These are phyloP conservation scores for Rutpela maculata DNA, from an alignment of 2,888 invertebrate genomes.

Conservation along the genomic window DNA sequence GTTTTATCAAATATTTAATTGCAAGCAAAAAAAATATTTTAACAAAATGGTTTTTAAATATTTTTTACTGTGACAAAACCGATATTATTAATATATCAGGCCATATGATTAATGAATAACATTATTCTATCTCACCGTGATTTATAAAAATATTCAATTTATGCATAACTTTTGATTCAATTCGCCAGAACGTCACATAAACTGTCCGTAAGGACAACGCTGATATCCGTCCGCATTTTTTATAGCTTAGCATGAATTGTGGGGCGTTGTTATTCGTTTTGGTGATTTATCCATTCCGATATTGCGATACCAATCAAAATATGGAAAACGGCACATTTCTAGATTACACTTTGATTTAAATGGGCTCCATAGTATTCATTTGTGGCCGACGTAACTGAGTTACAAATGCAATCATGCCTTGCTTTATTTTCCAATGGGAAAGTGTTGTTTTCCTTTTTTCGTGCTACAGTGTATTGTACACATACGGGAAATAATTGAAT, in stretches of 20 bases:
- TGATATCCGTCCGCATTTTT: slow-evolving; percentile 23
- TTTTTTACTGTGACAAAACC: too few relatives aligned
- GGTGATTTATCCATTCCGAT: slow-evolving; percentile 63
- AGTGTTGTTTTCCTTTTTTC: slow-evolving; percentile 19
- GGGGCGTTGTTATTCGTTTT: slow-evolving; percentile 57
- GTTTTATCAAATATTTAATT: too few relatives aligned
- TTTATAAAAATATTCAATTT: too few relatives aligned
- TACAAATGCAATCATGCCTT: slow-evolving; percentile 47
- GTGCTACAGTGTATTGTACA: not conserved
- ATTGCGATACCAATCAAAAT: slow-evolving; percentile 63
- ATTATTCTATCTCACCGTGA: too few relatives aligned
- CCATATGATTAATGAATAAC: too few relatives aligned
- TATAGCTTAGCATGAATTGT: slow-evolving; percentile 40
- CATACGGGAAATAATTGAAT: slow-evolving; percentile 27
- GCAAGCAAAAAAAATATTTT: too few relatives aligned
- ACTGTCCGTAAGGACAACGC: not conserved
- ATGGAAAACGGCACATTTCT: slow-evolving; percentile 62
- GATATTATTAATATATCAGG: too few relatives aligned
- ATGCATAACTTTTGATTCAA: too few relatives aligned
- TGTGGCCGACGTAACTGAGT: slow-evolving; percentile 55
- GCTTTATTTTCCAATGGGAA: slow-evolving; percentile 38
- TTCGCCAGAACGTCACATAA: too few relatives aligned
- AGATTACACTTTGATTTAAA: slow-evolving; percentile 64
- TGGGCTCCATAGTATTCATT: slow-evolving; percentile 52
- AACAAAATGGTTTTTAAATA: too few relatives aligned